Evolutionary conservation across 92 coral and sea anemone genomes (phyloP).

Genomic region (Palythoa caribaeorum): DNA sequence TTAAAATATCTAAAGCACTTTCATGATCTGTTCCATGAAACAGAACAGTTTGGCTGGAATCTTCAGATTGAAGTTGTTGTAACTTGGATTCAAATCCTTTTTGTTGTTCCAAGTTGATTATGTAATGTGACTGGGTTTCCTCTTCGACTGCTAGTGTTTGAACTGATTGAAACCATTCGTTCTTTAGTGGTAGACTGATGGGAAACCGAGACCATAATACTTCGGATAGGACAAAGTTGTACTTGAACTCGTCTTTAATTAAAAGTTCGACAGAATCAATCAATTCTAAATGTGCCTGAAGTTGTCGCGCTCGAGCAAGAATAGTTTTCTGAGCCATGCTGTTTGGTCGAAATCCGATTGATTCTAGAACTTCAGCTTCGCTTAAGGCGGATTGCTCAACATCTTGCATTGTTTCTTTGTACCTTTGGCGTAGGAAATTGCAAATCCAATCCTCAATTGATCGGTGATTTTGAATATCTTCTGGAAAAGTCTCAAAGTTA

Average conservation of each 20-base stretch:
- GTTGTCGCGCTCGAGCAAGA: slow-evolving; percentile 26
- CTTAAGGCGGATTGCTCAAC: neutral
- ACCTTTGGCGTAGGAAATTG: slow-evolving; percentile 35
- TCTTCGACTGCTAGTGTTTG: neutral
- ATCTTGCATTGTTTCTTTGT: slow-evolving; percentile 9
- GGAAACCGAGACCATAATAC: slow-evolving; percentile 40
- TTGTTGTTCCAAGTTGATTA: slow-evolving; percentile 46
- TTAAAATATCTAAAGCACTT: slow-evolving; percentile 63
- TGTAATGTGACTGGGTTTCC: neutral
- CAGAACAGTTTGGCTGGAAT: slow-evolving; percentile 18
- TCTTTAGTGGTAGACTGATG: neutral
- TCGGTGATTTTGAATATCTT: slow-evolving; percentile 46
- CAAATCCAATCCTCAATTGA: slow-evolving; percentile 49
- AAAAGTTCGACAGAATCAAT: slow-evolving; percentile 60
- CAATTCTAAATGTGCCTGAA: slow-evolving; percentile 52
- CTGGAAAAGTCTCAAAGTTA: slow-evolving; percentile 25
- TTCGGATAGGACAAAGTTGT: slow-evolving; percentile 52
- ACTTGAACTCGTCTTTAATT: slow-evolving; percentile 60
- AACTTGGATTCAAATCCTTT: neutral
- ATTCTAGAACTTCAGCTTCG: slow-evolving; percentile 29
- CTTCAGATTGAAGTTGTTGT: neutral
- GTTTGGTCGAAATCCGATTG: slow-evolving; percentile 55
- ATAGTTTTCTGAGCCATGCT: slow-evolving; percentile 43
- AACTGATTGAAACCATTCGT: slow-evolving; percentile 30
- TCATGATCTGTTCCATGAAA: slow-evolving; percentile 78